Conservation (phyloP, 2,113 vertebrate genomes). For the Cardinalis cardinalis region DNA sequence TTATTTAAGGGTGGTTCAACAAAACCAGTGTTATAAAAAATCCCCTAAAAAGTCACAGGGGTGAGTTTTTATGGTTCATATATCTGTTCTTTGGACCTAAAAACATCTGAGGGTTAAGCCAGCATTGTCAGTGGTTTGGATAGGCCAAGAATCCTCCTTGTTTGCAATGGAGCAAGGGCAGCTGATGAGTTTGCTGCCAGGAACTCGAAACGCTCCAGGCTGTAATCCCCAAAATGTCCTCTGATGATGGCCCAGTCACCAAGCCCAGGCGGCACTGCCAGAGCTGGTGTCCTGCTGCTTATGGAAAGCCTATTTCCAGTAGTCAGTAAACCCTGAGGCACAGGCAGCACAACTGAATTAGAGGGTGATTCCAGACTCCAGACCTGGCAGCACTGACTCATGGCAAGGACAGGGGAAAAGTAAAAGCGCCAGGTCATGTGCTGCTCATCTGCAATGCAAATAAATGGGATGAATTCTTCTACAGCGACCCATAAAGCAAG, state of each 20-base stretch:
- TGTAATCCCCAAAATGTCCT: background rate
- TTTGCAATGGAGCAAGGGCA: background rate
- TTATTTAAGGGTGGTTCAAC: background rate
- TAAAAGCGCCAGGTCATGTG: background rate
- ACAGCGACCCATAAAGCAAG: background rate
- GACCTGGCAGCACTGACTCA: background rate
- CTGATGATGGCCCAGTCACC: background rate
- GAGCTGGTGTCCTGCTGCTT: background rate
- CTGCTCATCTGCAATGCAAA: conserved; percentile 12
- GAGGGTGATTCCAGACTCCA: background rate
- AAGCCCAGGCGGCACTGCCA: fast-evolving
- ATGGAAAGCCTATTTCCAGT: background rate
- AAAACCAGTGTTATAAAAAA: background rate
- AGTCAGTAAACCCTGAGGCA: background rate
- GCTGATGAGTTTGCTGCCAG: background rate
- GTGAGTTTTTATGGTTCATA: background rate
- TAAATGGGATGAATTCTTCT: background rate
- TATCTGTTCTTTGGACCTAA: conserved; percentile 11
- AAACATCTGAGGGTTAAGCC: background rate
- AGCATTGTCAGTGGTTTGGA: background rate
- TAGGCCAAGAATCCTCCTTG: background rate
- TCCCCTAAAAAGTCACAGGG: background rate
- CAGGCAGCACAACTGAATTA: background rate
- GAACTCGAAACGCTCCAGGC: background rate
- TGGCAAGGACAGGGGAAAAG: background rate